Conservation (phyloP, 2,888 invertebrate genomes). For the Bibio marci region DNA sequence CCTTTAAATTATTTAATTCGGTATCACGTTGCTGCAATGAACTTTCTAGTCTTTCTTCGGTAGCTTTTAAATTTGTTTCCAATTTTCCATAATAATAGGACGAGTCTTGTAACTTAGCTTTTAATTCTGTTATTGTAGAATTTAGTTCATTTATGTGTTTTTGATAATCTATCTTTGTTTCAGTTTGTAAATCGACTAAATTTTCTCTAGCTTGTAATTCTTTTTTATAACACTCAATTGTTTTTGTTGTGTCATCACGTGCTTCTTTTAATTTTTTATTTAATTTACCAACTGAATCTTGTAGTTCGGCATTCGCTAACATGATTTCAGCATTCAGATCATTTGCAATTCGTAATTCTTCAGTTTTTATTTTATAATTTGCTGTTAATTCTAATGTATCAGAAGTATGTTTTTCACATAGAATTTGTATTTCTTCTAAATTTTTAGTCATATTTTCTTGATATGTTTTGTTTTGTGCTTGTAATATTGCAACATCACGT, state of each 20-base stretch:
- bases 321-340: conserved; percentile 45
- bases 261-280: no score
- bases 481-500: conserved; percentile 58
- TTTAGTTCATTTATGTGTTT: conserved; percentile 61
- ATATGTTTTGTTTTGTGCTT: conserved; percentile 60
- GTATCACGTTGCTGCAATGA: conserved; percentile 50
- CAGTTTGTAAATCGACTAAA: conserved; percentile 69
- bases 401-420: conserved; percentile 54
- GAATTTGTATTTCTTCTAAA: conserved; percentile 58
- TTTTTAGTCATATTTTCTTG: conserved; percentile 63
- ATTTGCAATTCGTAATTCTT: conserved; percentile 58
- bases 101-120: conserved; percentile 55
- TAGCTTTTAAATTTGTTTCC: conserved; percentile 52
- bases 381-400: conserved; percentile 51
- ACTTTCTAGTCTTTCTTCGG: conserved; percentile 44
- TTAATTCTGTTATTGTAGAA: conserved; percentile 58
- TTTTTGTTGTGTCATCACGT: conserved; percentile 44
- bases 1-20: conserved; percentile 50
- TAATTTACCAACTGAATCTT: no score
- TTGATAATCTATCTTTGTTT: conserved; percentile 59
- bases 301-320: conserved; percentile 49
- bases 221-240: conserved; percentile 57
- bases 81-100: conserved; percentile 65
- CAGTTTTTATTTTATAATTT: conserved; percentile 57
- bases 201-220: conserved; percentile 76